Evolutionary conservation across 2,888 invertebrate genomes (phyloP), one percentile per base, ranked within the genome.

Genomic region (Laothoe populi): DNA sequence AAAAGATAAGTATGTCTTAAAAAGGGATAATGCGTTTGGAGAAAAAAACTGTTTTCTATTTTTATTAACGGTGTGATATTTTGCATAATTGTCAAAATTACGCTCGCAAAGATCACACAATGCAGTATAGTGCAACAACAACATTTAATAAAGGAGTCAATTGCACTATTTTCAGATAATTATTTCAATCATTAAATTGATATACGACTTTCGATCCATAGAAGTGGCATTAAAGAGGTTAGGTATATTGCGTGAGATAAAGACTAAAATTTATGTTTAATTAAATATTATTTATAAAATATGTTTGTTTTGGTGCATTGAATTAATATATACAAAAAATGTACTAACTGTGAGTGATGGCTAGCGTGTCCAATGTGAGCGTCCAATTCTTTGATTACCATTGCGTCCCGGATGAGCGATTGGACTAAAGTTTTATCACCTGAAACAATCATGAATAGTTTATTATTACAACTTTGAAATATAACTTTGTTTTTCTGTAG

Each of bases 351-450:
- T 78, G 95, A 95, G 77, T 96, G 95, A 66, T 96, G 95, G 78
- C 95, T 95, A 62, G 95, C 94, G 68, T 95, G 93, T 89, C 94
- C 93, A 70, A 91, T 94, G 86, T 93, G 94, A 67, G 95, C 94
- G 90, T 96, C 96, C 83, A 97, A 94, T 79, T 96, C 96, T 90
- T 97, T 96, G 45, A 98, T 98, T 73, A 97, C 96, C 94, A 96
- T 96, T 48, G 98, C 98, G 86, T 98, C 98, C 86, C 97, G 95
- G 67, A 98, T 96, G 69, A 98, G 93, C 66, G 97, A 97, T 88
- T 98, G 98, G 76, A 98, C 94, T 87, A 98, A 94, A 81, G 95
- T 96, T 94, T 98, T 97, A 90, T 98, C 98, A 93, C 98, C 98
- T 96, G 93, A 75, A 93, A 92, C 21, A 53, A 53, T 0, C 5